Conservation (phyloP, 2,797 vertebrate species). For the Semaprochilodus insignis region DNA sequence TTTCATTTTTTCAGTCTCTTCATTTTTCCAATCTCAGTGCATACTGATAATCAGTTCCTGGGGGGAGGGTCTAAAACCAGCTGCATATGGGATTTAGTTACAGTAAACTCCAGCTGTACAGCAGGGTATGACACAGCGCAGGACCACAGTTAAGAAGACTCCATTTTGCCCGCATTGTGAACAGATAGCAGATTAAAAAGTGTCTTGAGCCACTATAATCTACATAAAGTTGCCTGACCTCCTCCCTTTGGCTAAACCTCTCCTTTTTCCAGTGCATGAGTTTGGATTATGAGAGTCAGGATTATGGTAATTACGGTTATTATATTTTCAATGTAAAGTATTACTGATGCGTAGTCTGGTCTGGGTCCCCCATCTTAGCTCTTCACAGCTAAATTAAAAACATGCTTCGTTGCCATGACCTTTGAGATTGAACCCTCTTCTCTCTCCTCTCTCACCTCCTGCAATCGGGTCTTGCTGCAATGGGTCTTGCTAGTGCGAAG, state of each 20-base stretch:
- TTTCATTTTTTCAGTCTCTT: too few species aligned
- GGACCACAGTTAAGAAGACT: constrained; percentile 17
- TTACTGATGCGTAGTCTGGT: constrained; percentile 62
- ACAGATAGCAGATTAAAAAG: constrained; percentile 64
- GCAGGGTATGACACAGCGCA: constrained; percentile 7
- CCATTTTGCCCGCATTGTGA: constrained; percentile 14
- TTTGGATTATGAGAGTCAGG: constrained; percentile 68
- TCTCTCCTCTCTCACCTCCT: constrained; percentile 51
- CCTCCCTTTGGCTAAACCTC: constrained; percentile 66
- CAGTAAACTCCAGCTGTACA: constrained; percentile 33
- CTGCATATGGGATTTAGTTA: constrained; percentile 45
- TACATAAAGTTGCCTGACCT: constrained; percentile 76
- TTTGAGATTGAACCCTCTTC: constrained; percentile 66
- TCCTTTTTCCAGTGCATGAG: constrained; percentile 65
- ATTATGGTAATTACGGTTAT: constrained; percentile 81
- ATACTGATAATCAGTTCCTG: constrained; percentile 55
- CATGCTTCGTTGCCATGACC: constrained; percentile 67
- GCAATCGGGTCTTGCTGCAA: too few species aligned
- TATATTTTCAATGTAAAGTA: constrained; percentile 74
- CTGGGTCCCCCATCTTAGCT: constrained; percentile 55
- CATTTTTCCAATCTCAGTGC: constrained; percentile 53
- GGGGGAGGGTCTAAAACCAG: constrained; percentile 18
- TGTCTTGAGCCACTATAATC: constrained; percentile 72
- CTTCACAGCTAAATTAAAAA: constrained; percentile 81
- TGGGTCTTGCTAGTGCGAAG: constrained; percentile 46